These are phyloP conservation scores for Agrochola lychnidis DNA, from an alignment of 2,888 invertebrate genomes.

Conservation along the genomic window DNA sequence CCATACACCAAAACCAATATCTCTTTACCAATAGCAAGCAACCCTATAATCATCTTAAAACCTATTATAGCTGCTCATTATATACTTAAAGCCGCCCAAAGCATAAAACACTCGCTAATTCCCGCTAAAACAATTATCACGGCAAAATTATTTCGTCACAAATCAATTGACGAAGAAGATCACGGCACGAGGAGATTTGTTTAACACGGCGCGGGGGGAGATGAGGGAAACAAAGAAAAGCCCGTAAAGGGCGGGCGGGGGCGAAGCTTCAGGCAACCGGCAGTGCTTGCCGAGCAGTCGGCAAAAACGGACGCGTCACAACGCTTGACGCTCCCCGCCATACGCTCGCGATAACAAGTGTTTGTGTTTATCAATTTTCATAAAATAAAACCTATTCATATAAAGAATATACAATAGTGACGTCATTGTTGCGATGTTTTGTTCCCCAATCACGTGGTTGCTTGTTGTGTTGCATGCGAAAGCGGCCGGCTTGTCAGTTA, in stretches of 20 bases:
- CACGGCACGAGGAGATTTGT: constrained; percentile 84
- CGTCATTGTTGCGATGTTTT: constrained; percentile 72
- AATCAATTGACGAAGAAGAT: constrained; percentile 85
- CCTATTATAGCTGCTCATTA: neutral
- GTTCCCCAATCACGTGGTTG: constrained; percentile 60
- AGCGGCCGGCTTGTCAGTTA: constrained; percentile 64
- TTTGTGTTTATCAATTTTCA: constrained; percentile 70
- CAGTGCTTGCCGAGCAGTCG: constrained; percentile 83
- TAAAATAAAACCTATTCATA: constrained; percentile 53
- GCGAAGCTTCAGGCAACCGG: constrained; percentile 73
- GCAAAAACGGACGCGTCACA: constrained; percentile 72
- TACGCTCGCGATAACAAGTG: constrained; percentile 74
- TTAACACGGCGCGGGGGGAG: constrained; percentile 77
- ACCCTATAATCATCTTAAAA: neutral
- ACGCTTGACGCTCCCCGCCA: constrained; percentile 54
- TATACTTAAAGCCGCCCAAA: neutral
- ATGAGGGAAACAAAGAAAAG: constrained; percentile 88
- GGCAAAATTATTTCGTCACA: constrained; percentile 67
- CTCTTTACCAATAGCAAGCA: neutral
- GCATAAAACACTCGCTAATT: constrained; percentile 54
- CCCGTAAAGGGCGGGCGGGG: constrained; percentile 85
- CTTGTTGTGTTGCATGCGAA: constrained; percentile 62
- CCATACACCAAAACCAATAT: neutral
- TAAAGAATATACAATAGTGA: constrained; percentile 55
- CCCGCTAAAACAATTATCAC: constrained; percentile 64